Conservation (phyloP, 2,113 vertebrate genomes). For the Rhombomys opimus region DNA sequence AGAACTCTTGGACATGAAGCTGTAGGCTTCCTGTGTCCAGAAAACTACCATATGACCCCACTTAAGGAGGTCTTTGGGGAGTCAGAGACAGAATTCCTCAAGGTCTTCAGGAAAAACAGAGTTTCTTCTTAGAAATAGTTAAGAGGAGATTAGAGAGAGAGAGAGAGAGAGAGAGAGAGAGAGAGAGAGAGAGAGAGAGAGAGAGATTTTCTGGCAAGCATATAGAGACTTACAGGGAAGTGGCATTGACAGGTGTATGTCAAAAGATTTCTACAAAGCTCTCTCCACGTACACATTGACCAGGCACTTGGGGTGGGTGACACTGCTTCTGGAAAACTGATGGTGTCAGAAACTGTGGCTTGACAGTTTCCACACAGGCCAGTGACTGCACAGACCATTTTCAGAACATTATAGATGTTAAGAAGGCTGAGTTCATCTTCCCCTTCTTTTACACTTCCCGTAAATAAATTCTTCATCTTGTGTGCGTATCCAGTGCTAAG, state of each 20-base stretch:
- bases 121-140: too few species aligned
- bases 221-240: fast-evolving
- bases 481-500: not conserved
- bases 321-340: not conserved
- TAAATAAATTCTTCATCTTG: not conserved
- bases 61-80: not conserved
- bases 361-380: not conserved
- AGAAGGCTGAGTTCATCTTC: not conserved
- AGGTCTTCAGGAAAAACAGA: not conserved
- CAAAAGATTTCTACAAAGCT: not conserved
- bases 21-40: not conserved
- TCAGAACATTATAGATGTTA: not conserved
- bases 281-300: not conserved
- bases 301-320: not conserved
- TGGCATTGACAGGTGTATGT: not conserved
- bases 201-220: not conserved
- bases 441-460: not conserved
- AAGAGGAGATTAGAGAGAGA: not conserved
- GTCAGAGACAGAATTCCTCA: not conserved
- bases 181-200: too few species aligned
- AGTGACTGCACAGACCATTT: not conserved
- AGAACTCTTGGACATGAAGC: not conserved
- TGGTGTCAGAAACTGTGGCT: not conserved
- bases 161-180: too few species aligned
- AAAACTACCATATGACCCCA: not conserved